Evolutionary conservation across 1,140 invertebrate species (phyloP).

Genomic region (Euborellia annulipes): DNA sequence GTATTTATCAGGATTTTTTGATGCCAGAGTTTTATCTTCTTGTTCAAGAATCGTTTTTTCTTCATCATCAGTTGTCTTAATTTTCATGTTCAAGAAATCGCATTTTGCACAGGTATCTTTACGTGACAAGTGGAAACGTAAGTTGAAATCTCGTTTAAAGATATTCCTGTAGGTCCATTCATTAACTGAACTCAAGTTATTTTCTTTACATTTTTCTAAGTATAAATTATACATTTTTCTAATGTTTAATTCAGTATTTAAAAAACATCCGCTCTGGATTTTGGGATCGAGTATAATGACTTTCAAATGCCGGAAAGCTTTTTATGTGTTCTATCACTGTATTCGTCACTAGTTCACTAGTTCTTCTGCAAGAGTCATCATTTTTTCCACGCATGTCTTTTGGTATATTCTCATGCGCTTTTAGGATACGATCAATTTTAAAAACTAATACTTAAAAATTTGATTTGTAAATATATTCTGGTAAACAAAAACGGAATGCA

Average conservation of each 20-base stretch:
- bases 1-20: constrained; percentile 13
- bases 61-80: constrained; percentile 16
- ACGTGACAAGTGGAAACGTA: constrained; percentile 14
- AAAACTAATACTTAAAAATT: too few species aligned
- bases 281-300: constrained; percentile 17
- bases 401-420: too few species aligned
- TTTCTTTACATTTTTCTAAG: constrained; percentile 15
- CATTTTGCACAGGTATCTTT: constrained; percentile 17
- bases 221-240: constrained; percentile 16
- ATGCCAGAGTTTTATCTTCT: constrained; percentile 13
- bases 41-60: constrained; percentile 14
- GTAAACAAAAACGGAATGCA: too few species aligned
- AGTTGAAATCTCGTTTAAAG: constrained; percentile 17
- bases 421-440: too few species aligned
- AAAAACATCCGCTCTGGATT: constrained; percentile 16
- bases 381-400: too few species aligned
- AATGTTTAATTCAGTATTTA: constrained; percentile 16
- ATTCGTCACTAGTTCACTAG: too few species aligned
- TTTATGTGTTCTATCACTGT: too few species aligned
- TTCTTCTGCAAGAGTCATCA: too few species aligned
- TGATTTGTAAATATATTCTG: too few species aligned
- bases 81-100: constrained; percentile 16
- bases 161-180: constrained; percentile 16
- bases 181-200: constrained; percentile 14
- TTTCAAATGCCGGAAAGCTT: constrained; percentile 16